Evolutionary conservation across 1,140 invertebrate genomes (phyloP).

Genomic region (Apis florea): DNA sequence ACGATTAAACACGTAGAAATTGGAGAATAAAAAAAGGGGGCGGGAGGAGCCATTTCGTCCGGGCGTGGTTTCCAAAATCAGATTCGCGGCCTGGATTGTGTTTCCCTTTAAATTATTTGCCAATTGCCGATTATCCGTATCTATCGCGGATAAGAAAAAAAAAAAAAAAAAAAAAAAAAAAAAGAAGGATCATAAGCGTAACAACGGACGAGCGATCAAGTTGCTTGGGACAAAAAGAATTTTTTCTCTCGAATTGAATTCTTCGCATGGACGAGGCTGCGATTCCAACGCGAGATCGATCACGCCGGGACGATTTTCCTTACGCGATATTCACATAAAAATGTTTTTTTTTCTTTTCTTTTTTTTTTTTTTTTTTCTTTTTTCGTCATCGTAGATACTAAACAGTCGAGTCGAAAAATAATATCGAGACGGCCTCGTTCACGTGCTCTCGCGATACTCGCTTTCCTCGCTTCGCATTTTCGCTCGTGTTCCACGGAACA

Average conservation of each 20-base stretch:
- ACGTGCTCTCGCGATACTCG: conserved; percentile 37
- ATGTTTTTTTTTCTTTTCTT: conserved; percentile 57
- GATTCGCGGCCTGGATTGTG: conserved; percentile 15
- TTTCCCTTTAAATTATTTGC: neutral
- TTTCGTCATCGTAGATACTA: conserved; percentile 66
- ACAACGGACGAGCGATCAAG: no score
- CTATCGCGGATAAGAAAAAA: no score
- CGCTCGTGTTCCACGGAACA: conserved; percentile 46
- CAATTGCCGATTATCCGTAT: neutral
- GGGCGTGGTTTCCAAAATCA: conserved; percentile 21
- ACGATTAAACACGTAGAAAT: conserved; percentile 77
- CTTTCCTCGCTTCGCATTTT: conserved; percentile 34
- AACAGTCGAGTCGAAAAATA: conserved; percentile 78
- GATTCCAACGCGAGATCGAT: conserved; percentile 19
- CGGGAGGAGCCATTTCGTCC: conserved; percentile 63
- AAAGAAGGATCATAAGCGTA: no score
- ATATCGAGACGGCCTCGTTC: conserved; percentile 69
- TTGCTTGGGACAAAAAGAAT: neutral
- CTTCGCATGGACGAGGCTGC: neutral
- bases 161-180: no score
- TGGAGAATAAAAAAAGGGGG: conserved; percentile 76
- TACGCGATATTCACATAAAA: conserved; percentile 75
- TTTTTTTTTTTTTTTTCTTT: neutral
- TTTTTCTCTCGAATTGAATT: neutral
- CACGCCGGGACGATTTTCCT: conserved; percentile 56